Percentiles rank a stretch among this genome's conserved stretches.
Conservation (phyloP, 1,140 invertebrate species). For the Hetaerina americana region DNA sequence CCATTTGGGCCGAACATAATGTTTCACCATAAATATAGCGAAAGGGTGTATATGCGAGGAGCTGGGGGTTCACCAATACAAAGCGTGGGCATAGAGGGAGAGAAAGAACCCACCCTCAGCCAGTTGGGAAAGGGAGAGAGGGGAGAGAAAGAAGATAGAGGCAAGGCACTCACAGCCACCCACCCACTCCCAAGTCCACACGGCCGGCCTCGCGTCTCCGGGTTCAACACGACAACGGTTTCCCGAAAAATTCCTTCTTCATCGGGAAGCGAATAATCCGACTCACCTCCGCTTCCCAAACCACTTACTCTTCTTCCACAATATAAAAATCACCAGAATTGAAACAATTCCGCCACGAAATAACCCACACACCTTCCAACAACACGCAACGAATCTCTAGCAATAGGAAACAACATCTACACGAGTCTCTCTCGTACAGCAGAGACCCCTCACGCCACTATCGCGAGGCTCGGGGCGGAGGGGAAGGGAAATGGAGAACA, state of each 20-base stretch:
- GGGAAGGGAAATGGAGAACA: neutral
- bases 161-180: neutral
- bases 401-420: neutral
- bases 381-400: neutral
- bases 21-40: no score
- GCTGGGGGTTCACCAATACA: neutral
- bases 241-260: neutral
- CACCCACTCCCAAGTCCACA: neutral
- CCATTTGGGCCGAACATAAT: no score
- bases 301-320: neutral
- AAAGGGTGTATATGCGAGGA: no score
- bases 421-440: neutral
- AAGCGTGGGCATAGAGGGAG: neutral
- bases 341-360: neutral
- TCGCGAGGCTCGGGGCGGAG: neutral
- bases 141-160: neutral
- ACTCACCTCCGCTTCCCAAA: neutral
- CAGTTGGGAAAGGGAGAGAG: neutral
- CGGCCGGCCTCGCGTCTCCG: neutral
- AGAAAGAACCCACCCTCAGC: neutral
- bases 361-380: neutral
- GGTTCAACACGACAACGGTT: neutral
- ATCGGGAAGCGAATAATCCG: neutral
- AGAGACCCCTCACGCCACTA: neutral
- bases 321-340: neutral